A percentile compares a stretch with the other conserved stretches of the same genome.
Conservation (phyloP, 2,888 invertebrate genomes). For the Agrotis ipsilon region DNA sequence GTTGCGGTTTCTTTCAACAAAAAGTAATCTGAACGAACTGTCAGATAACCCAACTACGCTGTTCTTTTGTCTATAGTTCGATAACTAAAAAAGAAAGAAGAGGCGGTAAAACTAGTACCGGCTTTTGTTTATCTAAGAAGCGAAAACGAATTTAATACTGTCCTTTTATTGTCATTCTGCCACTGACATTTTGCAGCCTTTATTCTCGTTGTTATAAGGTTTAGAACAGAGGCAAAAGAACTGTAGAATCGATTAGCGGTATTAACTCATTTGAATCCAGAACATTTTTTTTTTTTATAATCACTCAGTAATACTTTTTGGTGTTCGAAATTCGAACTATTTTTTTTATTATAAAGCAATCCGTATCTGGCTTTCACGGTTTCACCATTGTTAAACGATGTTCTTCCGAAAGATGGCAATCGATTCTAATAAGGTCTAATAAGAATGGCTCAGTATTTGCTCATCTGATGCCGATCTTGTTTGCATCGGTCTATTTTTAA, state of each 20-base stretch:
- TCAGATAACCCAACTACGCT: conserved; percentile 18
- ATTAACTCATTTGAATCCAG: conserved; percentile 41
- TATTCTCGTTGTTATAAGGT: not conserved
- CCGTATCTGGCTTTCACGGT: conserved; percentile 72
- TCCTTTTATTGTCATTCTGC: not conserved
- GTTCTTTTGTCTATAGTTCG: conserved; percentile 30
- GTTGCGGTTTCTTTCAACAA: conserved; percentile 32
- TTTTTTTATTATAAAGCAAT: conserved; percentile 60
- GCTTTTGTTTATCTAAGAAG: conserved; percentile 30
- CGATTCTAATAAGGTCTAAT: conserved; percentile 67
- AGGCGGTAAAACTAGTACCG: conserved; percentile 4
- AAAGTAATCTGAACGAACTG: conserved; percentile 39
- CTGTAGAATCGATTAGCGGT: conserved; percentile 38
- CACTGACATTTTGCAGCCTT: not conserved
- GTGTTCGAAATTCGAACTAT: conserved; percentile 31
- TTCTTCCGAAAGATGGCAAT: conserved; percentile 69
- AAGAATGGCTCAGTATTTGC: conserved; percentile 43
- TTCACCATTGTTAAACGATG: conserved; percentile 73
- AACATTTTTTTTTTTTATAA: conserved; percentile 28
- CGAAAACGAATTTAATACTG: conserved; percentile 18
- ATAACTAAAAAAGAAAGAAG: conserved; percentile 23
- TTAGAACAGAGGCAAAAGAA: not conserved
- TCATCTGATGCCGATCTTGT: conserved; percentile 38
- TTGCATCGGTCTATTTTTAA: conserved; percentile 31
- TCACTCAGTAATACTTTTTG: conserved; percentile 6